phyloP scores from a whole-genome alignment of 2,797 vertebrate species.

The Streptopelia turtur region DNA sequence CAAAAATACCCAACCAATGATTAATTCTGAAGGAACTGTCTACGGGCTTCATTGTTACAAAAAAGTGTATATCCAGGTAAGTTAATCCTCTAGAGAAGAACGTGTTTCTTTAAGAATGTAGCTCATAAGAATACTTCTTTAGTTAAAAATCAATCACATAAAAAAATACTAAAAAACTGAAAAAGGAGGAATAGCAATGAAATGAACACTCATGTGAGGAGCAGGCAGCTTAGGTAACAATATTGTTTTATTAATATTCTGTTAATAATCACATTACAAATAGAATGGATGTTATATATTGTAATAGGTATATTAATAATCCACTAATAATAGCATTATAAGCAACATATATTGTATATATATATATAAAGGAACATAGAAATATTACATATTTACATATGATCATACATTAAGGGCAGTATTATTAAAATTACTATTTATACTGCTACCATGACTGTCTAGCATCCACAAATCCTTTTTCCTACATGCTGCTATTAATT shows the following conservation, averaged over 20 bases:
- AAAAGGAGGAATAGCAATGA: neutral
- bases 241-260: neutral
- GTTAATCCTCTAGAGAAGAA: neutral
- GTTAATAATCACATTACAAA: neutral
- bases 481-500: neutral
- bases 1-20: neutral
- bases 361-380: neutral
- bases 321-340: neutral
- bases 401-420: neutral
- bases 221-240: neutral
- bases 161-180: neutral
- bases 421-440: neutral
- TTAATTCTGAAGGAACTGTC: neutral
- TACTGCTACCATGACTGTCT: neutral
- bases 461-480: neutral
- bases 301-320: neutral
- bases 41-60: neutral
- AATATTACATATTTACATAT: neutral
- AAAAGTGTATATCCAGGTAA: neutral
- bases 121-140: neutral
- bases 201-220: neutral
- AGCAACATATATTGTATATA: neutral
- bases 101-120: neutral
- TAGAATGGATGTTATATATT: neutral
- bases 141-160: neutral